These are phyloP conservation scores for Triops cancriformis DNA, from an alignment of 1,140 invertebrate species.

Conservation along the genomic window DNA sequence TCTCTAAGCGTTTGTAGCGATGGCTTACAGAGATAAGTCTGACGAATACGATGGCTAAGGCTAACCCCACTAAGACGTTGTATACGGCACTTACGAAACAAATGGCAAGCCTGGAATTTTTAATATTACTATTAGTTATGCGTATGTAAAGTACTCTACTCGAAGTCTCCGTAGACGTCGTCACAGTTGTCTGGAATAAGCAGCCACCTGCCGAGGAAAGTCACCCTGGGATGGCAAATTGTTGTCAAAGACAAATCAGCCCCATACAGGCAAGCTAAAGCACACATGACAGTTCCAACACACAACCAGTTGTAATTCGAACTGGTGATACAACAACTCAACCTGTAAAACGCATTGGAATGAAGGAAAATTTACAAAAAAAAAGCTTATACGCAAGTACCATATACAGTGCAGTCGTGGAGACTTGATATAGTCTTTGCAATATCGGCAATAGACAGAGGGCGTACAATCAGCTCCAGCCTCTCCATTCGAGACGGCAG, in stretches of 20 bases:
- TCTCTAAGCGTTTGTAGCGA: neutral
- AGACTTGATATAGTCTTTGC: neutral
- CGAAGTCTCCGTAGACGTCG: conserved; percentile 20
- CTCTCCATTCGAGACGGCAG: neutral
- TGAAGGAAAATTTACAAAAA: too few species aligned
- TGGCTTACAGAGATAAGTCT: neutral
- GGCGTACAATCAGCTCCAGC: neutral
- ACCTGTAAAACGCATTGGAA: neutral
- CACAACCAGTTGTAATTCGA: neutral
- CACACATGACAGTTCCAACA: neutral
- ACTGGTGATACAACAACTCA: neutral
- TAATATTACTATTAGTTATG: too few species aligned
- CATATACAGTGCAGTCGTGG: conserved; percentile 1
- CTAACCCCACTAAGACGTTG: conserved; percentile 20
- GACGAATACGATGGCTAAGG: conserved; percentile 1
- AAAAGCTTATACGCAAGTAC: neutral
- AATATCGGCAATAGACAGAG: neutral
- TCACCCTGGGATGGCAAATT: conserved; percentile 15
- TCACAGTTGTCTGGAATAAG: conserved; percentile 17
- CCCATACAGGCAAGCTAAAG: neutral
- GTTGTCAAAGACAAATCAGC: conserved; percentile 17
- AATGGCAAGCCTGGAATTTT: neutral
- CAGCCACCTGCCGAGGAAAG: neutral
- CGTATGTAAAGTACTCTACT: conserved; percentile 16
- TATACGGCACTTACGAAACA: neutral